A percentile compares a stretch with the other conserved stretches of the same genome.
phyloP scores from a whole-genome alignment of 2,888 invertebrate genomes.

The Leucoma salicis region DNA sequence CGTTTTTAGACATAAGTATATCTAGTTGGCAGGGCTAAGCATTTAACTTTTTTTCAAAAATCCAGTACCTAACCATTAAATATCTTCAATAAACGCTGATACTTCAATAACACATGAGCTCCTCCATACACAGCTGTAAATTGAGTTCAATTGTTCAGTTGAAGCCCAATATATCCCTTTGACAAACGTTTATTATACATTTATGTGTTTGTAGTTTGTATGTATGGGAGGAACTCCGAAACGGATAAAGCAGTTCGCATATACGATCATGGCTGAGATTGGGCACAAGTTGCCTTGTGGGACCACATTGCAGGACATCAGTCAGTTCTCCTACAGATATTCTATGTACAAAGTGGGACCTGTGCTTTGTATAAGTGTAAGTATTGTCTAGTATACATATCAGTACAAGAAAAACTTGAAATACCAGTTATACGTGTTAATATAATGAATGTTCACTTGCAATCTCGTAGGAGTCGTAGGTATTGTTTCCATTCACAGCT shows the following conservation, averaged over 20 bases:
- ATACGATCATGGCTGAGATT: conserved; percentile 94
- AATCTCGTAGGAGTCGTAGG: too few species aligned
- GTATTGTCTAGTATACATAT: conserved; percentile 52
- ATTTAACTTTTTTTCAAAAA: too few species aligned
- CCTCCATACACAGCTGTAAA: neutral
- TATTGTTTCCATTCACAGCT: too few species aligned
- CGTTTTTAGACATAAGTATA: too few species aligned
- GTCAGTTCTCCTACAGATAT: conserved; percentile 95
- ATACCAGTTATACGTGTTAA: too few species aligned
- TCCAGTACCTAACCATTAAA: too few species aligned
- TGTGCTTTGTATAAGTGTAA: conserved; percentile 91
- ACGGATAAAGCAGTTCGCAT: conserved; percentile 96
- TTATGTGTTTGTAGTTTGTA: conserved; percentile 87
- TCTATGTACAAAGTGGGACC: conserved; percentile 98
- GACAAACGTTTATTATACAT: neutral
- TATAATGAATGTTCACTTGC: too few species aligned
- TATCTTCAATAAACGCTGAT: too few species aligned
- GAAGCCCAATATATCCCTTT: neutral
- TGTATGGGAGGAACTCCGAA: conserved; percentile 98
- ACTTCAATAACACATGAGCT: neutral
- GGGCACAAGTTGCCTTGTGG: conserved; percentile 94
- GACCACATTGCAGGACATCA: conserved; percentile 93
- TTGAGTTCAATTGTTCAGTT: conserved; percentile 6
- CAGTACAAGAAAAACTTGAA: neutral
- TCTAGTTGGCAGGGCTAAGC: too few species aligned